Percentiles rank a stretch among this genome's conserved stretches.
These are phyloP conservation scores for Sanderia malayensis DNA, from an alignment of 30 jellyfish, hydroid and myxozoan genomes.

Conservation along the genomic window DNA sequence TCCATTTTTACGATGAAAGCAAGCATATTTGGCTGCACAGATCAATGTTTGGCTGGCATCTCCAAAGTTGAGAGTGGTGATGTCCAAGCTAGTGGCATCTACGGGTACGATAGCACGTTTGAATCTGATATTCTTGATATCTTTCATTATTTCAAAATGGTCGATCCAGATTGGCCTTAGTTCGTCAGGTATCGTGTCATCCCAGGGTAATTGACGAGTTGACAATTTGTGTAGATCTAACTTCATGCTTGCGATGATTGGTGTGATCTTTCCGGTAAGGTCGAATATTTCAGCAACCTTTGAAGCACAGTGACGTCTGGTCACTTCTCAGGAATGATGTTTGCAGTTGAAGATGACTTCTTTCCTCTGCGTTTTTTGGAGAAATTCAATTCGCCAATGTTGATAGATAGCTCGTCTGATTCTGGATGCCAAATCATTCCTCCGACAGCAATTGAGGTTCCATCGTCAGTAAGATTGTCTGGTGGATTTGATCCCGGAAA, in stretches of 20 bases:
- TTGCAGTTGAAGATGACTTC: background rate
- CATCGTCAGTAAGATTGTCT: background rate
- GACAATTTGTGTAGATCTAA: slow-evolving; percentile 7
- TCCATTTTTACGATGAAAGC: background rate
- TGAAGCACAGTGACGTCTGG: slow-evolving; percentile 44
- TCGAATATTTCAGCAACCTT: slow-evolving; percentile 36
- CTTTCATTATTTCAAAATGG: slow-evolving; percentile 35
- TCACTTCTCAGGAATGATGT: background rate
- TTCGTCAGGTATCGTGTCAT: slow-evolving; percentile 22
- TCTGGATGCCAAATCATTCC: slow-evolving; percentile 25
- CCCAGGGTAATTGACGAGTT: slow-evolving; percentile 6
- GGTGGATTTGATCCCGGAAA: slow-evolving; percentile 7
- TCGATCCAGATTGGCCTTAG: slow-evolving; percentile 13
- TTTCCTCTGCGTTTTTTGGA: slow-evolving; percentile 17
- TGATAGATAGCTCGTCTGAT: slow-evolving; percentile 21
- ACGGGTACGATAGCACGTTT: background rate
- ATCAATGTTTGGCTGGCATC: background rate
- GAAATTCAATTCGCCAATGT: slow-evolving; percentile 26
- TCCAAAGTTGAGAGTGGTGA: background rate
- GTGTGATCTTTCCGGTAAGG: slow-evolving; percentile 19
- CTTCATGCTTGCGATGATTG: background rate
- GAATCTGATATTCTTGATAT: background rate
- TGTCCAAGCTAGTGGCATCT: background rate
- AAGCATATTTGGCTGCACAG: background rate
- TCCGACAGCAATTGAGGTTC: slow-evolving; percentile 8